phyloP scores from a whole-genome alignment of 2,797 vertebrate genomes.

The Rhinoraja longicauda region DNA sequence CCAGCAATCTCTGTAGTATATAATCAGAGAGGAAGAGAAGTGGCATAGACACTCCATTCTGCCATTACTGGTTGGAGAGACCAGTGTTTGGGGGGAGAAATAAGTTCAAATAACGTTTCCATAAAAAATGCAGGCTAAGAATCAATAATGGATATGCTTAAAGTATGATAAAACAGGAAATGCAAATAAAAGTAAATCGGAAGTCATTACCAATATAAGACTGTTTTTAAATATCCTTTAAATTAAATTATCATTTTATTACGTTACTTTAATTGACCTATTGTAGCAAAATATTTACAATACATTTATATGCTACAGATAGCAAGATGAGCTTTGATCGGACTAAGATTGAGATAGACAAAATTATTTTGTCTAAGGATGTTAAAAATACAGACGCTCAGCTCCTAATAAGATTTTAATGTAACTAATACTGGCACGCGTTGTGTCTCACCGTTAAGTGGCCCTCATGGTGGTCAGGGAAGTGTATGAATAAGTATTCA shows the following conservation, averaged over 20 bases:
- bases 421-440: conserved; percentile 43
- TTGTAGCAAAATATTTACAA: background rate
- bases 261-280: background rate
- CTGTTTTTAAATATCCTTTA: background rate
- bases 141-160: background rate
- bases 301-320: background rate
- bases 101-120: background rate
- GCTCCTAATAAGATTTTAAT: background rate
- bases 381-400: background rate
- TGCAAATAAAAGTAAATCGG: background rate
- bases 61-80: background rate
- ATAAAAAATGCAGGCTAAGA: background rate
- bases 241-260: too few relatives aligned
- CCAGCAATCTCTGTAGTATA: background rate
- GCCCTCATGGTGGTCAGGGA: conserved; percentile 94
- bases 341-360: background rate
- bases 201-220: background rate
- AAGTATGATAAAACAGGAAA: background rate
- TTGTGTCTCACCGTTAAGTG: conserved; percentile 81
- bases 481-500: conserved; percentile 97
- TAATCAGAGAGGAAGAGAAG: background rate
- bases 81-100: background rate
- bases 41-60: background rate
- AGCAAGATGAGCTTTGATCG: background rate
- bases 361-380: background rate